Evolutionary conservation across 2,888 invertebrate species (phyloP), one percentile per base, ranked within the genome.

Genomic region (Xanthia togata): DNA sequence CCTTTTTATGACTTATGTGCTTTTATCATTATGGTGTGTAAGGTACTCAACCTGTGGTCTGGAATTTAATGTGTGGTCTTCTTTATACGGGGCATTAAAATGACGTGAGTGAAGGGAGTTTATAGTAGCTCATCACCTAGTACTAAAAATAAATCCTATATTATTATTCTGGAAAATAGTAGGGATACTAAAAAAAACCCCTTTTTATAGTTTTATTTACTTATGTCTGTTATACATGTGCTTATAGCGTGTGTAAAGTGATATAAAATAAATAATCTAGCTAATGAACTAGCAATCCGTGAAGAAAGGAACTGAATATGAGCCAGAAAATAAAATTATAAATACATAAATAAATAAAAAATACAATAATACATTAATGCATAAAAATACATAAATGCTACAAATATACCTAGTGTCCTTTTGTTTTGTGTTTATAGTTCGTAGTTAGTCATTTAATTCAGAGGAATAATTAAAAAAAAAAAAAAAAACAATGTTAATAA

Each of bases 81-180:
- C 68, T 41, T 55, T 55, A 55, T 57, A 71, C 2, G 63, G 23
- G 4, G 4, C 53, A 71, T 64, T 72, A 82, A 77, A 67, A 67
- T 59, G 1, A 23, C 63, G 68, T n/a, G n/a, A 12, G 55, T 1
- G 17, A 11, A 31, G 57, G n/a, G 41, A 57, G 6, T 20, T 11
- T 31, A 85, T 70, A 0, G 8, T 86, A 53, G 23, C n/a, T 64
- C 0, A 26, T 87, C 3, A 44, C 82, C 5, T 65, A 78, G 53
- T 79, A 79, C 44, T 86, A 35, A 67, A 44, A 31, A 6, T 35
- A 31, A 11, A 44, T 31, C n/a, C n/a, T n/a, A 31, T 17, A 2
- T 6, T 4, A 44, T n/a, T 67, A 23, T 44, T 44, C 0, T 11
- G 4, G 12, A 11, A 50, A 17, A 20, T 47, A n/a, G 44, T 20